Conservation (phyloP, 2,113 vertebrate genomes). For the Osmerus eperlanus region DNA sequence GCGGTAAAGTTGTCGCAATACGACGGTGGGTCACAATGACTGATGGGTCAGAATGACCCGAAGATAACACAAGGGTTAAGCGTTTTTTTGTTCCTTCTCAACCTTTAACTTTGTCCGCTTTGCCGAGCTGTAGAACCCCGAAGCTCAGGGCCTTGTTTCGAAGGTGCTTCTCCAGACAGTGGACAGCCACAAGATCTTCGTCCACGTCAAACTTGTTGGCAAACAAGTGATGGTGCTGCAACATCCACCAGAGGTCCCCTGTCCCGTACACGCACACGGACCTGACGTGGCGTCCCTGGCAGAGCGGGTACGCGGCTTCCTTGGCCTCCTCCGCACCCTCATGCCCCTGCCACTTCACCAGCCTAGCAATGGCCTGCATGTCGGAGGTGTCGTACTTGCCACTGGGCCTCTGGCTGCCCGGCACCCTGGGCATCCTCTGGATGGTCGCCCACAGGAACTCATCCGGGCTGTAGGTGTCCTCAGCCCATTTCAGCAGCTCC, state of each 20-base stretch:
- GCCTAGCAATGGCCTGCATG: conserved; percentile 75
- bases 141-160: conserved; percentile 67
- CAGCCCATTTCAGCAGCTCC: conserved; percentile 79
- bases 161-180: conserved; percentile 84
- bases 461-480: conserved; percentile 87
- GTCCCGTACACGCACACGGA: conserved; percentile 81
- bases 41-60: no score
- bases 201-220: conserved; percentile 89
- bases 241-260: conserved; percentile 83
- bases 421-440: conserved; percentile 80
- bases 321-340: conserved; percentile 71
- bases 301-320: conserved; percentile 78
- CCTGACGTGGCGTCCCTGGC: conserved; percentile 77
- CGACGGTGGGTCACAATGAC: no score
- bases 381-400: conserved; percentile 81
- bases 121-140: no score
- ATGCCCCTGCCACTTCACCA: conserved; percentile 84
- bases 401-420: conserved; percentile 73
- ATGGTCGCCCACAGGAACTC: conserved; percentile 90
- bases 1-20: no score
- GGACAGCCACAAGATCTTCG: conserved; percentile 74
- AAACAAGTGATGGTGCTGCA: conserved; percentile 81
- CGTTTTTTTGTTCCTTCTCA: no score
- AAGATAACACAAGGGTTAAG: no score
- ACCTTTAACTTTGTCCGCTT: no score